Percentiles rank a stretch among this genome's conserved stretches.
Evolutionary conservation across 2,888 invertebrate species (phyloP).

Genomic region (Drosophila birchii): DNA sequence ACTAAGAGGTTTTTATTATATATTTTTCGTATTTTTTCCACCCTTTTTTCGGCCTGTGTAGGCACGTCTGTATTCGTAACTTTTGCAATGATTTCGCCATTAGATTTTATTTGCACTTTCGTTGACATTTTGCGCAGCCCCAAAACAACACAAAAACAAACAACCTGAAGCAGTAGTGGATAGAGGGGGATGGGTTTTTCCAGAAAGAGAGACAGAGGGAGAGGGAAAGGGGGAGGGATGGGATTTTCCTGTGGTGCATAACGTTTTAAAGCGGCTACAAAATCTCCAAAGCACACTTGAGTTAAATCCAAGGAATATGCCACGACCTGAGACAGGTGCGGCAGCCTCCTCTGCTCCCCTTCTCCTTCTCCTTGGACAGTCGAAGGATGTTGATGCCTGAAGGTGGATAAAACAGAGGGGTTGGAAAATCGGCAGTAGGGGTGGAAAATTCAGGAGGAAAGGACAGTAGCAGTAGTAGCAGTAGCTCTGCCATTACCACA

Average conservation of each 20-base stretch:
- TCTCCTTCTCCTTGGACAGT: constrained; percentile 1
- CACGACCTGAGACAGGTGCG: constrained; percentile 32
- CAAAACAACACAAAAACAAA: constrained; percentile 45
- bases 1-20: no score
- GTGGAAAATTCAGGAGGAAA: constrained; percentile 1
- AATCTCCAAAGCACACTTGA: constrained; percentile 80
- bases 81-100: constrained; percentile 80
- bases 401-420: neutral
- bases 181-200: neutral
- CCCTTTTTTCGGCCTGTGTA: neutral
- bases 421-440: neutral
- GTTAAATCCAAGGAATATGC: constrained; percentile 70
- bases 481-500: constrained; percentile 54
- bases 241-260: constrained; percentile 23
- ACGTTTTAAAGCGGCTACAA: constrained; percentile 75
- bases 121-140: constrained; percentile 75
- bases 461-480: constrained; percentile 15
- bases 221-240: no score
- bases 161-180: constrained; percentile 32
- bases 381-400: constrained; percentile 28
- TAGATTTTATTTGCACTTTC: constrained; percentile 82
- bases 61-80: constrained; percentile 51
- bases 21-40: no score
- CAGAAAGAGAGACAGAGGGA: neutral
- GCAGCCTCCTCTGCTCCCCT: neutral